Evolutionary conservation across 2,797 vertebrate species (phyloP).

Genomic region (Rhadinocentrus ornatus): DNA sequence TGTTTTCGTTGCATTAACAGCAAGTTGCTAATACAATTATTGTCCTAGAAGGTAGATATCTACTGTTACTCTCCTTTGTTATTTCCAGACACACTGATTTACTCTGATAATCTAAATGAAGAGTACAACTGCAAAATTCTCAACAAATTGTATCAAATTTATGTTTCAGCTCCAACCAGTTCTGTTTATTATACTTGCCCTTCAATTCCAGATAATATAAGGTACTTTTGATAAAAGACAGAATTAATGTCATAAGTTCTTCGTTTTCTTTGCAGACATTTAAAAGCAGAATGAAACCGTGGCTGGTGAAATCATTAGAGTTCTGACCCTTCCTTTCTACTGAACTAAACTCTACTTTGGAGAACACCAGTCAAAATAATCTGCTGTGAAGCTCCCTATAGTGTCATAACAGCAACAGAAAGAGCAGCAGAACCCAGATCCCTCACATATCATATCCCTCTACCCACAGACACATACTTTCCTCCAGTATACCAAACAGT

Average conservation of each 20-base stretch:
- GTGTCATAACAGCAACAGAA: constrained; percentile 52
- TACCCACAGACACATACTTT: not conserved
- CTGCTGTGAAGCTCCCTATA: constrained; percentile 49
- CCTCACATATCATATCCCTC: constrained; percentile 21
- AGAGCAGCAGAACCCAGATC: constrained; percentile 11
- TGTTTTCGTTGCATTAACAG: constrained; percentile 15
- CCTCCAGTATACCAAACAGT: not conserved
- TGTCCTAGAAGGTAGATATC: constrained; percentile 1
- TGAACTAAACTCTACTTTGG: constrained; percentile 54
- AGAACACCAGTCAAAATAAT: constrained; percentile 63
- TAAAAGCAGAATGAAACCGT: constrained; percentile 23
- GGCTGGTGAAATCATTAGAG: constrained; percentile 64
- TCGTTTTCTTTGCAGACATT: constrained; percentile 21
- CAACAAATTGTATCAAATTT: not conserved
- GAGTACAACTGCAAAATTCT: constrained; percentile 1
- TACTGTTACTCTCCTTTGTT: not conserved
- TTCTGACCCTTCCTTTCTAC: constrained; percentile 46
- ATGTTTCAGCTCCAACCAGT: not conserved
- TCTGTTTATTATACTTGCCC: not conserved
- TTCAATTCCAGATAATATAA: not conserved
- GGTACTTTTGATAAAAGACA: not conserved
- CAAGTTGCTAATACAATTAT: constrained; percentile 1
- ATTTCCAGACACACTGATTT: constrained; percentile 21
- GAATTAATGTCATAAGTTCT: constrained; percentile 7
- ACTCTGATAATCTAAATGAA: constrained; percentile 4